Evolutionary conservation across 2,888 invertebrate genomes (phyloP), one percentile per base, ranked within the genome.

Genomic region (Drosophila anceps): DNA sequence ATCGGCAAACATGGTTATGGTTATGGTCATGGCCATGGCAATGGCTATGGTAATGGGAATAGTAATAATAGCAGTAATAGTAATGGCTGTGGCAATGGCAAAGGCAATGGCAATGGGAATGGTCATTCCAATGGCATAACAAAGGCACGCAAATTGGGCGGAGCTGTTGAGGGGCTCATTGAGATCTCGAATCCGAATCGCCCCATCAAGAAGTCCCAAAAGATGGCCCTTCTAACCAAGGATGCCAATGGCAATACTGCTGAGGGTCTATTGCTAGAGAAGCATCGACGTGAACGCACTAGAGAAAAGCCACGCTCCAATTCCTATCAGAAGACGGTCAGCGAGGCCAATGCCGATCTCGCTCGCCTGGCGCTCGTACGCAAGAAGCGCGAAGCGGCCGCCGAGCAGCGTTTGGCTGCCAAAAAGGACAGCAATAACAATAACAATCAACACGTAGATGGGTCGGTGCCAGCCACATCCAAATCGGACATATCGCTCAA

Each of bases 111-210:
- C 15, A 6, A 37, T 1, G n/a, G 29, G 2, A 24, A 29, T 2
- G n/a, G 29, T 13, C 54, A 46, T 24, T 2, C 13, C 20, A 64
- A 60, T 18, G 57, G 31, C 6, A 9, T 31, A 0, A 3, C 33
- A 4, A 53, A 27, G 31, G n/a, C 7, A 20, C 69, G 68, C 20
- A 66, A 62, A 9, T 2, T 35, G 18, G 29, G 43, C 10, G 39
- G 55, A 0, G 66, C 81, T 24, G 59, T 76, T 1, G 72, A 61
- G 0, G 33, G 71, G 2, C 65, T 76, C 0, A 76, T 82, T 20
- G 65, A 79, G 37, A 66, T 81, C 13, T 81, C 63, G 3, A 82
- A 82, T 66, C 81, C 81, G 1, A 82, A 82, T 68, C 81, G 83
- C 2, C 53, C 66, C 15, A 4, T 60, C 0, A 70, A 43, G 15